A percentile compares a stretch with the other conserved stretches of the same genome.
These are phyloP conservation scores for Nomada flava DNA, from an alignment of 2,888 invertebrate genomes.

Conservation along the genomic window DNA sequence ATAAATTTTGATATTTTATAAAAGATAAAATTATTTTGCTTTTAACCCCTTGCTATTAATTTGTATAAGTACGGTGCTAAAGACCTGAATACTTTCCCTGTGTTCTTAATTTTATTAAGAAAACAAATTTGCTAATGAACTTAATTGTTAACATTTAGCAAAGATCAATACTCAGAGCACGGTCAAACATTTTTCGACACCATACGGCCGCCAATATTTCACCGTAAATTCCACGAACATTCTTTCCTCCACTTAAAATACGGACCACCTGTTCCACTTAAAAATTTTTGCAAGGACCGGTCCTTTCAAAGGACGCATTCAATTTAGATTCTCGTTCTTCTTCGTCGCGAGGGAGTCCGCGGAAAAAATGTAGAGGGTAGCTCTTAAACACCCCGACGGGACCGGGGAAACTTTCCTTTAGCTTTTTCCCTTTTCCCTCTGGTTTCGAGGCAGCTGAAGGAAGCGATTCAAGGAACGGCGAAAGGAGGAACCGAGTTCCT, in stretches of 20 bases:
- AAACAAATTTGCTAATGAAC: too few species aligned
- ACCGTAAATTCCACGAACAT: not conserved
- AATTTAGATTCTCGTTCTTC: conserved; percentile 4
- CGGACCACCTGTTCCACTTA: too few species aligned
- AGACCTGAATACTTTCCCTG: too few species aligned
- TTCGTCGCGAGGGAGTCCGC: too few species aligned
- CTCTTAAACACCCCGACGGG: not conserved
- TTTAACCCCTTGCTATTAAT: too few species aligned
- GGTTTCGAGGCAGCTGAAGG: not conserved
- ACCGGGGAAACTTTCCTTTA: not conserved
- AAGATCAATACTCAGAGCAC: too few species aligned
- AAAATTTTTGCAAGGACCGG: not conserved
- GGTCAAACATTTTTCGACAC: too few species aligned
- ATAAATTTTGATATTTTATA: too few species aligned
- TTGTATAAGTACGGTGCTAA: too few species aligned
- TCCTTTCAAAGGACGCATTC: not conserved
- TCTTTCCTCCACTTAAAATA: not conserved
- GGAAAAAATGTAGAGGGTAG: not conserved
- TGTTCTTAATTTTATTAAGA: too few species aligned
- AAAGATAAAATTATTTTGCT: too few species aligned
- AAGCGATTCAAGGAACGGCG: not conserved
- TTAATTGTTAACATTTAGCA: too few species aligned
- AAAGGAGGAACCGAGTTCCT: not conserved
- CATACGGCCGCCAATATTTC: not conserved
- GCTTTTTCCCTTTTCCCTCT: not conserved